Percentiles rank a stretch among this genome's conserved stretches.
Conservation (phyloP, 2,797 vertebrate species). For the Chaetophractus vellerosus region DNA sequence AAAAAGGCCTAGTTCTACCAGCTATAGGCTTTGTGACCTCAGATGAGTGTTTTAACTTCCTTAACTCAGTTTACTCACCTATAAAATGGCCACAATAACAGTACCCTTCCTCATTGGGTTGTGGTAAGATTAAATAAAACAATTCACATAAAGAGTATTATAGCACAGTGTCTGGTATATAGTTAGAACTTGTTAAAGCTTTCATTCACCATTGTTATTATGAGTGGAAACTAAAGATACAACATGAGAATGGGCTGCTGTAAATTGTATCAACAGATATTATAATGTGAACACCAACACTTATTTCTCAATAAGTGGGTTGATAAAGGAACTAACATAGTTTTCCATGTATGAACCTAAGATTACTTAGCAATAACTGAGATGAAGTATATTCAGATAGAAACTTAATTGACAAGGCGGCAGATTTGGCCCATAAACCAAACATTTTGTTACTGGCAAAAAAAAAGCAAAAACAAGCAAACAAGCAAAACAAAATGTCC, state of each 20-base stretch:
- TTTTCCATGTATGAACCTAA: not conserved
- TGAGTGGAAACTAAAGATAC: conserved; percentile 53
- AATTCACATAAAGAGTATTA: not conserved
- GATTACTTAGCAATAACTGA: conserved; percentile 22
- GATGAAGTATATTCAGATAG: not conserved
- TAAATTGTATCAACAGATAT: not conserved
- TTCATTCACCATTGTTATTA: not conserved
- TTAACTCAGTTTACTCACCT: conserved; percentile 14
- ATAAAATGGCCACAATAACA: conserved; percentile 37
- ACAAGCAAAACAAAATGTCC: not conserved
- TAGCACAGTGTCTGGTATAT: not conserved
- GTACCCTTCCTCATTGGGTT: not conserved
- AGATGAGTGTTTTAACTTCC: not conserved
- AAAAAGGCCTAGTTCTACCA: not conserved
- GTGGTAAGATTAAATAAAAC: conserved; percentile 13
- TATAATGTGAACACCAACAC: not conserved
- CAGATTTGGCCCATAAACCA: conserved; percentile 10
- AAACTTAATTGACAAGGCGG: conserved; percentile 2
- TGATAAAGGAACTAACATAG: not conserved
- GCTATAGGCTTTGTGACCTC: not conserved
- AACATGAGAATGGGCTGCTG: not conserved
- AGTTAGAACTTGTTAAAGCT: not conserved
- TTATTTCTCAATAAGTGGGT: conserved; percentile 17
- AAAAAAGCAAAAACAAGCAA: not conserved
- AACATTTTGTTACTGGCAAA: conserved; percentile 46